These are phyloP conservation scores for Nipponacmea schrenckii DNA, from an alignment of 2,888 invertebrate genomes.

Conservation along the genomic window DNA sequence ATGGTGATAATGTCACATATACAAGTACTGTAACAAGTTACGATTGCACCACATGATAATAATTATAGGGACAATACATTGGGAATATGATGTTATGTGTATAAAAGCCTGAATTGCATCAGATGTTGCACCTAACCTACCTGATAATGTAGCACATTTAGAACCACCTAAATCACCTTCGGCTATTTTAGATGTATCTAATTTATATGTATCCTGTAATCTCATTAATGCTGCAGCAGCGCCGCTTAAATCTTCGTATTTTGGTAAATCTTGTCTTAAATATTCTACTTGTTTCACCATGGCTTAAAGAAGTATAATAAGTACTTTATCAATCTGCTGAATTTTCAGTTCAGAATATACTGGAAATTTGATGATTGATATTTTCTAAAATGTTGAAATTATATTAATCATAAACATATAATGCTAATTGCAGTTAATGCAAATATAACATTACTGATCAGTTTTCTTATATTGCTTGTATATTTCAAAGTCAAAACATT, in stretches of 20 bases:
- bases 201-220: conserved; percentile 92
- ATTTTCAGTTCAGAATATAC: too few species aligned
- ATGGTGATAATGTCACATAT: too few species aligned
- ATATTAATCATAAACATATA: too few species aligned
- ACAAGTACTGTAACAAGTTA: background rate
- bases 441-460: too few species aligned
- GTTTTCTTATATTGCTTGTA: too few species aligned
- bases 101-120: too few species aligned
- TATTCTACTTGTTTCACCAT: conserved; percentile 43
- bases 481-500: too few species aligned
- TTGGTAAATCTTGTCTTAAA: conserved; percentile 76
- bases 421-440: too few species aligned
- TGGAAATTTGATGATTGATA: too few species aligned
- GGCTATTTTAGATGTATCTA: conserved; percentile 87
- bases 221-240: conserved; percentile 94
- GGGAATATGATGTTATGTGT: too few species aligned
- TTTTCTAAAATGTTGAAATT: too few species aligned
- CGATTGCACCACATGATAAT: background rate
- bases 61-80: background rate
- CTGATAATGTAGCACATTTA: conserved; percentile 46
- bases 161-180: conserved; percentile 72
- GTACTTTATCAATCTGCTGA: background rate
- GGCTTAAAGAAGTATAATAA: conserved; percentile 32
- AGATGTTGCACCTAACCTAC: conserved; percentile 27
- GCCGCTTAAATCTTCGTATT: conserved; percentile 92